Conservation (phyloP, 2,113 vertebrate genomes). For the Lophura nycthemera region DNA sequence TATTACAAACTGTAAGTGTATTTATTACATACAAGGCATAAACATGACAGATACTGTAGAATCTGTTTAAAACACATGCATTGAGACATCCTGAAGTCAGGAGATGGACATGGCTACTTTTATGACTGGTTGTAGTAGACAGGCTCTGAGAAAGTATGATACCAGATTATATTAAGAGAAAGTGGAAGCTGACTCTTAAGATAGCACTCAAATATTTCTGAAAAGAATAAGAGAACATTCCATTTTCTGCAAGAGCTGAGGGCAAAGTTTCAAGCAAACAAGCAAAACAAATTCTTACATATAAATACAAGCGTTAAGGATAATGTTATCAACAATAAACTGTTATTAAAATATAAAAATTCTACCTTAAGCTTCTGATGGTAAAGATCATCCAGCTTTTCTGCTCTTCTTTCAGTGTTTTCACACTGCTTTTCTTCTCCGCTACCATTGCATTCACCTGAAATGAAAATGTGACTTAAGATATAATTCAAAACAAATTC, state of each 20-base stretch:
- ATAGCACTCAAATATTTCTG: background rate
- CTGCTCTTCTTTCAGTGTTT: conserved; percentile 77
- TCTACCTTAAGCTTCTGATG: conserved; percentile 79
- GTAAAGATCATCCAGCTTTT: conserved; percentile 79
- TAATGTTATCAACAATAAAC: background rate
- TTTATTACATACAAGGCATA: background rate
- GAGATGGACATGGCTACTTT: background rate
- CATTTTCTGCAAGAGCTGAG: background rate
- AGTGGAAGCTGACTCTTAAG: background rate
- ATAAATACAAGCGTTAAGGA: background rate
- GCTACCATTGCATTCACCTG: conserved; percentile 77
- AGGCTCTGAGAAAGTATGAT: background rate
- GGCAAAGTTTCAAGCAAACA: background rate
- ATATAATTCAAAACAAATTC: background rate
- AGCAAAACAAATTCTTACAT: background rate
- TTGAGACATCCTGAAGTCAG: background rate
- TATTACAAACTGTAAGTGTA: background rate
- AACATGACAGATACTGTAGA: background rate
- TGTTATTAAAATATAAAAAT: background rate
- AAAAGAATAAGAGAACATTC: background rate
- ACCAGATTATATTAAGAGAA: background rate
- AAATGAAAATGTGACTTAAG: conserved; percentile 20
- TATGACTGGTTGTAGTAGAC: background rate
- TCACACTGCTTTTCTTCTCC: conserved; percentile 73
- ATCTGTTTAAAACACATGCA: background rate